Conservation (phyloP, 2,797 vertebrate genomes). For the Myotis vivesi region DNA sequence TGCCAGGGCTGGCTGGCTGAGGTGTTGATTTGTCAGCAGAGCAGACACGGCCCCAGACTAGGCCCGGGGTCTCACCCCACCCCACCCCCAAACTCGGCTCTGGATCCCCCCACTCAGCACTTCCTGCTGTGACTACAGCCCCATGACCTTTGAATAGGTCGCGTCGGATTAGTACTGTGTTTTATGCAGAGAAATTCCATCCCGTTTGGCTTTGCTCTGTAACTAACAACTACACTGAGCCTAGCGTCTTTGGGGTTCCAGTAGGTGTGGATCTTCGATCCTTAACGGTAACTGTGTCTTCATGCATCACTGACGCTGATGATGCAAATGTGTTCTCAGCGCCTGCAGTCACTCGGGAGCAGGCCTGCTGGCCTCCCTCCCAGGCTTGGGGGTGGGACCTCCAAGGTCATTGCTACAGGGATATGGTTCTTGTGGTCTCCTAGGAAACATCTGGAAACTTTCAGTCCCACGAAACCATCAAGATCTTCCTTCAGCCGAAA, state of each 20-base stretch:
- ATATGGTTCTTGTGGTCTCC: neutral
- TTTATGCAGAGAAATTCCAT: neutral
- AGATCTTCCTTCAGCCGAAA: conserved; percentile 69
- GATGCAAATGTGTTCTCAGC: neutral
- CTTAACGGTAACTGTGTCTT: neutral
- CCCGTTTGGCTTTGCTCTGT: neutral
- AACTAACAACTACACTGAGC: neutral
- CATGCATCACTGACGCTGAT: neutral
- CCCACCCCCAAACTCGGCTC: rapidly evolving
- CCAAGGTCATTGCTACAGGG: neutral
- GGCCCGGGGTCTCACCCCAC: rapidly evolving
- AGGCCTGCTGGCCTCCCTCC: neutral
- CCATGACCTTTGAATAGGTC: neutral
- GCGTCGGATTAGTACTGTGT: neutral
- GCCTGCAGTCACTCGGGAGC: neutral
- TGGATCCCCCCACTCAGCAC: neutral
- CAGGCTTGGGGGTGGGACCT: neutral
- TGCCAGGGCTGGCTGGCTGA: rapidly evolving
- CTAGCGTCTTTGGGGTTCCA: neutral
- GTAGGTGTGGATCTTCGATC: neutral
- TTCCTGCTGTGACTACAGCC: neutral
- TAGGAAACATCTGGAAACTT: neutral
- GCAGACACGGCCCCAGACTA: neutral
- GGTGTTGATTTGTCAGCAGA: neutral
- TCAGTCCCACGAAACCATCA: conserved; percentile 19